Base-by-base conservation (phyloP, 2,888 invertebrate species). In the Drosophila quasianomalipes region DNA sequence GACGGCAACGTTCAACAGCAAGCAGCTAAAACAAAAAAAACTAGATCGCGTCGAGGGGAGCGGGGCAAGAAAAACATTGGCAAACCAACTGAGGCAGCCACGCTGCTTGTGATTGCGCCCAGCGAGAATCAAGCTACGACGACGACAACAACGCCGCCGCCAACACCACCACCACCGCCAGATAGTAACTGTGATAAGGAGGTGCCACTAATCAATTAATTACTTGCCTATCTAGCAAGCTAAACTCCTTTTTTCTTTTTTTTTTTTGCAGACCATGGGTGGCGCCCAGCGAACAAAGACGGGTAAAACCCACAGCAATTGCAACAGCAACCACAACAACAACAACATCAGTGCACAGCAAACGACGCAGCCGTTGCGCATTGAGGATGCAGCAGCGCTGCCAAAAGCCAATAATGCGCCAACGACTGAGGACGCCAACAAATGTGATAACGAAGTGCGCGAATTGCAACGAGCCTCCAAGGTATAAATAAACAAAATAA, bases 391-490 rank as follows among this genome's bases (percentile, higher is more conserved):
- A 90, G 87, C 78, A 90, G 90, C 83, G 14, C 44, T 47, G 59
- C 66, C 72, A n/a, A 78, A 75, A 89, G 84, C 77, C 37, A 76
- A 81, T 54, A 79, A 78, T 58, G 81, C 67, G 62, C 63, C 73
- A 70, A 76, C 79, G 57, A 61, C 86, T 71, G 84, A 89, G 31
- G 86, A 86, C 70, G 79, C 72, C 52, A 83, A 84, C 47, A 93
- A 93, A 91, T 93, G 93, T 87, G 93, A 94, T 90, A 95, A 95
- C 72, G 95, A 95, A 82, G 95, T 95, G 80, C 94, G 94, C 76
- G 95, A 95, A 85, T 89, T 95, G 86, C 95, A 94, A 76, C 93
- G 95, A 75, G 95, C 95, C 67, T 95, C 95, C 19, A 95, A 94
- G 91, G 93, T 93, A 85, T 28, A 28, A 28, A 19, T 12, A 14